phyloP scores from a whole-genome alignment of 2,113 vertebrate genomes.

The Hippocampus zosterae region DNA sequence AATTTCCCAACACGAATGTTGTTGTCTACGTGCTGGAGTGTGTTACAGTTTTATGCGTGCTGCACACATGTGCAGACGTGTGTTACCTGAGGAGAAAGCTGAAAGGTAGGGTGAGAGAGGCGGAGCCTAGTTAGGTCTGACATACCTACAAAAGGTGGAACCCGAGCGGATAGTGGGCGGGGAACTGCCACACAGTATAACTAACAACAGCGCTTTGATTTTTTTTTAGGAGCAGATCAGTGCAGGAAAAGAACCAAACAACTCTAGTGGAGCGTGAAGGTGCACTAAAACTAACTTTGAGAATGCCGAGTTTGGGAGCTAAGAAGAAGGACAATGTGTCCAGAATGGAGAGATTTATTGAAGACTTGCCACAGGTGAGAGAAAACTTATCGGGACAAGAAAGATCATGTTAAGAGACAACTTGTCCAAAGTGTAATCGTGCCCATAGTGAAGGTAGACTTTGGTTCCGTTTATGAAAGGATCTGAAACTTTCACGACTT shows the following conservation, averaged over 20 bases:
- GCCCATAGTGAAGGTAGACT: not conserved
- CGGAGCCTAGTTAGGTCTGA: not conserved
- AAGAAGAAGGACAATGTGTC: conserved; percentile 42
- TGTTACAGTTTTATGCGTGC: not conserved
- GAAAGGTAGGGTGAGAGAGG: not conserved
- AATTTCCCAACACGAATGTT: not conserved
- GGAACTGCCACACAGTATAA: not conserved
- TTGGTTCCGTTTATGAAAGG: not conserved
- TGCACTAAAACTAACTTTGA: not conserved
- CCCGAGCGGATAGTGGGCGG: conserved; percentile 18
- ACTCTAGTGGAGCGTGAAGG: not conserved
- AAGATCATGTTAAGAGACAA: not conserved
- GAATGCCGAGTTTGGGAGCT: conserved; percentile 41
- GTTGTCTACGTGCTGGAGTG: not conserved
- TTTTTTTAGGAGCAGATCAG: not conserved
- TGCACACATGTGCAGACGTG: not conserved
- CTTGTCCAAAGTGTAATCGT: not conserved
- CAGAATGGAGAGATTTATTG: conserved; percentile 25
- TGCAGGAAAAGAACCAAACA: not conserved
- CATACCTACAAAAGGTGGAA: conserved; percentile 25
- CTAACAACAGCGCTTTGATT: not conserved
- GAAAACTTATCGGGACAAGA: not conserved
- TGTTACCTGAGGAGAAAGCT: not conserved
- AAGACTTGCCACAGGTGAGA: conserved; percentile 57
- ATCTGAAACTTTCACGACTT: conserved; percentile 31